Conservation (phyloP, 1,140 invertebrate species). For the Colletes gigas region DNA sequence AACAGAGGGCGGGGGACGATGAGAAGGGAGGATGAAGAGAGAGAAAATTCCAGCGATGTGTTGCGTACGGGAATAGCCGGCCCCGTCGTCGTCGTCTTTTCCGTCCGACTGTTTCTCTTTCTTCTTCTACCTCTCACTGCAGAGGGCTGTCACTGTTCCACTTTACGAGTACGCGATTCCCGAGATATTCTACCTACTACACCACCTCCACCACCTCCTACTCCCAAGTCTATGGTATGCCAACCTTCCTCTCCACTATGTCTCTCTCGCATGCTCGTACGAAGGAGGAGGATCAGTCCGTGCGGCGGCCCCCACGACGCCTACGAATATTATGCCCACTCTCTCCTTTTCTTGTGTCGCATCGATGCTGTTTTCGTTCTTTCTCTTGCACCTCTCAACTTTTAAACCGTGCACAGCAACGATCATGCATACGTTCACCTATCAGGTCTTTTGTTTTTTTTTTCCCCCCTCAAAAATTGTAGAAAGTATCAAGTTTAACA, state of each 20-base stretch:
- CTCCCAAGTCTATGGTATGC: conserved; percentile 51
- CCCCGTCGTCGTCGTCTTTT: conserved; percentile 13
- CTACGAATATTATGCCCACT: conserved; percentile 58
- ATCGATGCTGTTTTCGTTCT: conserved; percentile 21
- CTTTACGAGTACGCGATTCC: conserved; percentile 68
- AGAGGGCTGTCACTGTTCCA: conserved; percentile 69
- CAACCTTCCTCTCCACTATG: conserved; percentile 61
- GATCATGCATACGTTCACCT: conserved; percentile 39
- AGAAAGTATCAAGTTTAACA: conserved; percentile 29
- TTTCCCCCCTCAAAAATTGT: background rate
- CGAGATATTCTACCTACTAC: conserved; percentile 70
- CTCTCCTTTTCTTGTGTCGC: conserved; percentile 32
- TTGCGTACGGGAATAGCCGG: conserved; percentile 65
- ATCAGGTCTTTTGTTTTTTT: conserved; percentile 27
- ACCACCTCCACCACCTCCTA: conserved; percentile 55
- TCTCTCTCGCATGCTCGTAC: conserved; percentile 59
- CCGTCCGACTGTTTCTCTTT: conserved; percentile 33
- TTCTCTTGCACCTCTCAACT: conserved; percentile 27
- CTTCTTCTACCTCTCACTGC: conserved; percentile 37
- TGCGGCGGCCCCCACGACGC: conserved; percentile 69
- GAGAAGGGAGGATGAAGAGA: conserved; percentile 7
- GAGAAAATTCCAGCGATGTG: conserved; percentile 30
- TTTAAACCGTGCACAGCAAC: conserved; percentile 31
- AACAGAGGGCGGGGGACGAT: background rate
- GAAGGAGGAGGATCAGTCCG: conserved; percentile 60